Evolutionary conservation across 1,140 invertebrate genomes (phyloP), one percentile per base, ranked within the genome.

Genomic region (Mycetomoellerius zeteki): DNA sequence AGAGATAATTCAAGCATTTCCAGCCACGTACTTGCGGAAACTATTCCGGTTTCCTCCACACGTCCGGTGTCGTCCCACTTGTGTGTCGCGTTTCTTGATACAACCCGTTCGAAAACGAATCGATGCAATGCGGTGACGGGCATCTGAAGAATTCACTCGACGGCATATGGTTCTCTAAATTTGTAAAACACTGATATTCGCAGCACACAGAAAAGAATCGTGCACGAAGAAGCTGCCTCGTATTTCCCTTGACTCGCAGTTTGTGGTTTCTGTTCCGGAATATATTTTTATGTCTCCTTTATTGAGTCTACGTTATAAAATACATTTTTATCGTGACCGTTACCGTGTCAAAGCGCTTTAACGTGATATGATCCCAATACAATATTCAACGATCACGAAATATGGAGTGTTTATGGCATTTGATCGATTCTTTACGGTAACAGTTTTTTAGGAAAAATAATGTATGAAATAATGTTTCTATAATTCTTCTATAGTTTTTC

Each of bases 1-100:
- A 86, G 77, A 76, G 89, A 90, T 90, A 86, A 91, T 91, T 91
- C 86, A 77, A 82, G 71, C 86, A 64, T 88, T 73, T 62, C 67
- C 71, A 78, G 47, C 52, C 52, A 69, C 43, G 67, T 87, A 77
- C 90, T 77, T 76, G 27, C 21, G 89, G 84, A 60, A 88, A 76
- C 87, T 80, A 89, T 90, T 81, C 80, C 87, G 60, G 71, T 80
- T 62, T 67, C 60, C 33, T 76, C 73, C 10, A 24, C 87, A 21
- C 54, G 65, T 65, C 77, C 52, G 10, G 6, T 58, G 24, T 52
- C 54, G 43, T 80, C 67, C 47, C 56, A 75, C 86, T 67, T 87
- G 86, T 33, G 43, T 75, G 27, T 71, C 77, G 77, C 37, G 72
- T 58, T 73, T 67, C 65, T 86, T 89, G 81, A 69, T 64, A 62